Conservation (phyloP, 2,113 vertebrate species). For the Centropristis striata region DNA sequence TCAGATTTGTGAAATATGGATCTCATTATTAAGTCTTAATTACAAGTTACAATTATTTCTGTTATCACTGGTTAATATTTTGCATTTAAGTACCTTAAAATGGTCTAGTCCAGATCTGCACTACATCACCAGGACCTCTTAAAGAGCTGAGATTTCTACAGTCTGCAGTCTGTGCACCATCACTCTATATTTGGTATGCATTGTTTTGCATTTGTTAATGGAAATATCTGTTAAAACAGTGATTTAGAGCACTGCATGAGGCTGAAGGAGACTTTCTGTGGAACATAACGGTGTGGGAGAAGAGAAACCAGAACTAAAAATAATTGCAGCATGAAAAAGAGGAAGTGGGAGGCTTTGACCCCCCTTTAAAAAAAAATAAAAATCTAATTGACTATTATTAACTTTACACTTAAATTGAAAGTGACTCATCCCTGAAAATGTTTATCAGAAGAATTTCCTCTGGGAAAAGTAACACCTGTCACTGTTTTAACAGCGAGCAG, state of each 20-base stretch:
- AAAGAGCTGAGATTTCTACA: background rate
- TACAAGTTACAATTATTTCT: background rate
- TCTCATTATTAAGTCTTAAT: background rate
- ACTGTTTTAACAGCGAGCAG: background rate
- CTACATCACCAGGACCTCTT: background rate
- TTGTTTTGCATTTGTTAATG: background rate
- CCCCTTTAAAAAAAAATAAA: no score
- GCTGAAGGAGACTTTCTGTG: background rate
- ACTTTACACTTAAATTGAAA: background rate
- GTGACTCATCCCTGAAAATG: background rate
- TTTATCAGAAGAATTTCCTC: background rate
- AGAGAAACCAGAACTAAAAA: background rate
- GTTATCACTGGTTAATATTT: background rate
- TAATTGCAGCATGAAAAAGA: slow-evolving; percentile 5
- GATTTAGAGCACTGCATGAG: background rate
- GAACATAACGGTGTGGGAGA: background rate
- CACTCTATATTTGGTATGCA: background rate
- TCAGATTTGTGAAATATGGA: no score
- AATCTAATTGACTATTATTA: background rate
- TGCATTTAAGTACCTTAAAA: background rate
- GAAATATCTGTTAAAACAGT: background rate
- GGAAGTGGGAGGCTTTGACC: background rate
- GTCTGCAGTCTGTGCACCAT: background rate
- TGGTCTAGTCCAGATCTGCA: background rate
- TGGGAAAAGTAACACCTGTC: slow-evolving; percentile 9